Base-by-base conservation (phyloP, 1,140 invertebrate species). In the Pseudomyrmex pallidus region DNA sequence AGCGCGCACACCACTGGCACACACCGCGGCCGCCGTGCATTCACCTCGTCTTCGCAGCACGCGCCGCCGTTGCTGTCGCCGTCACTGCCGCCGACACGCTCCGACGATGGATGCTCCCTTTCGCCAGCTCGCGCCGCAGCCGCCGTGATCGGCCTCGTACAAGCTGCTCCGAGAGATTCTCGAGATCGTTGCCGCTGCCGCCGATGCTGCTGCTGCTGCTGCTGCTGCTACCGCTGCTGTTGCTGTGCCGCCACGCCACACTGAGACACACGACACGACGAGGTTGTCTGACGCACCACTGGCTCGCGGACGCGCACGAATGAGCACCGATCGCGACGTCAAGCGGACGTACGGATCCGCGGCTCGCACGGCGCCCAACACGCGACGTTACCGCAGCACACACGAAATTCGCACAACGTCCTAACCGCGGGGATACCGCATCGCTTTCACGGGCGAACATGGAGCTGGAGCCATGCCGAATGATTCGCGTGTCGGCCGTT, bases 391-490 rank as follows among this genome's bases (percentile, higher is more conserved):
- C 87, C 84, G 72, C 87, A 85, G 80, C 85, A 89, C 85, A 90
- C 85, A 91, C 90, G 87, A 91, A 82, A 91, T 88, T 90, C 90
- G 90, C 88, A 91, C 90, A 59, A 70, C 76, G 90, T 90, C 91
- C 91, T 92, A 91, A 91, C 90, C 91, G 91, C 91, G 91, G 91
- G 87, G 87, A 92, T 87, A 92, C 91, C 91, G 91, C 91, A 92
- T 91, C 90, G 90, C 91, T 91, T 91, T 91, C 91, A 91, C 91
- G 90, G 90, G 88, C 89, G 83, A 92, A 92, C 91, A 91, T 91
- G 91, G 91, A 91, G 91, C 90, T 88, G 84, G 88, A 90, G 91
- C 90, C 90, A 92, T 92, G 91, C 86, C 85, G 86, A 87, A 64
- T 91, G 82, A 46, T 92, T 91, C 35, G 13, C 48, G 59, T 84